These are phyloP conservation scores for Zaprionus camerounensis DNA, from an alignment of 1,140 invertebrate species.

Conservation along the genomic window DNA sequence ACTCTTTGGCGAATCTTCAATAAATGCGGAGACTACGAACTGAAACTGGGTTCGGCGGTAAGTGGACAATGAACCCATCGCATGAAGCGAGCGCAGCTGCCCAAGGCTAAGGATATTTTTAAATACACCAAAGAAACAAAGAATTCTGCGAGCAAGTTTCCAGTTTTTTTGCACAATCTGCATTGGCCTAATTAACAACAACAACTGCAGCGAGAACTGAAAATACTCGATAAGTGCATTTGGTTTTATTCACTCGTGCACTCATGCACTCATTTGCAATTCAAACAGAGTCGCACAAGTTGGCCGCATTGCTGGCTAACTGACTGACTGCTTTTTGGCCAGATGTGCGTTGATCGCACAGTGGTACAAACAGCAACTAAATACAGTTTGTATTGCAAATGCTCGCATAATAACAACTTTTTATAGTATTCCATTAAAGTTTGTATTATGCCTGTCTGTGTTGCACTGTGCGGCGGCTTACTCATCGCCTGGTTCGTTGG, in stretches of 20 bases:
- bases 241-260: conserved; percentile 60
- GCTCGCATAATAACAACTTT: background rate
- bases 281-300: conserved; percentile 66
- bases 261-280: conserved; percentile 73
- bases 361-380: background rate
- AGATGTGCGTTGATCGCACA: conserved; percentile 51
- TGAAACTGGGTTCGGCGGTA: background rate
- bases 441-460: background rate
- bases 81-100: background rate
- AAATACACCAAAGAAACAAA: conserved; percentile 42
- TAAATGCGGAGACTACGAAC: background rate
- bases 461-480: conserved; percentile 45
- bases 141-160: conserved; percentile 22
- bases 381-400: background rate
- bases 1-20: conserved; percentile 1
- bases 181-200: conserved; percentile 70
- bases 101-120: conserved; percentile 76
- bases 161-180: conserved; percentile 33
- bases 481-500: conserved; percentile 75
- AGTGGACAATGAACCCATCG: conserved; percentile 52
- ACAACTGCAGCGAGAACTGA: conserved; percentile 30
- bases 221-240: conserved; percentile 38
- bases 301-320: conserved; percentile 58
- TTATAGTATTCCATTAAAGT: background rate
- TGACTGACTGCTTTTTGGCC: conserved; percentile 64